Evolutionary conservation across 2,888 invertebrate genomes (phyloP).

Genomic region (Frankliniella intonsa): DNA sequence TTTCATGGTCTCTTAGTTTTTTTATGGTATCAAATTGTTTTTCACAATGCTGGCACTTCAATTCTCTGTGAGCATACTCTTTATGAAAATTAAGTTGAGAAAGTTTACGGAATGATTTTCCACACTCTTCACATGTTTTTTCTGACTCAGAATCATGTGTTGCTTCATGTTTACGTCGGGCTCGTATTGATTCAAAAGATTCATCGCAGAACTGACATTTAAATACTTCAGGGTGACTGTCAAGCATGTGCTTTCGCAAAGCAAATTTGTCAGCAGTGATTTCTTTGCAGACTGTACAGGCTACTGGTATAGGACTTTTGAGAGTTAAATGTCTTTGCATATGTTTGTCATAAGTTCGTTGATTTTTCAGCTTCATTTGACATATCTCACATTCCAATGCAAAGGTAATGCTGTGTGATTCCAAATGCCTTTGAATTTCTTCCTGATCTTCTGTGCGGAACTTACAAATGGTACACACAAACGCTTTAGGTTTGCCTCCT

Average conservation of each 20-base stretch:
- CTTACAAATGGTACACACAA: not conserved
- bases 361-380: constrained; percentile 33
- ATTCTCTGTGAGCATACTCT: constrained; percentile 35
- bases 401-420: not conserved
- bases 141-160: constrained; percentile 34
- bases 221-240: constrained; percentile 26
- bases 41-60: constrained; percentile 37
- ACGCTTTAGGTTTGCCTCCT: not conserved
- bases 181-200: constrained; percentile 34
- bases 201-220: constrained; percentile 35
- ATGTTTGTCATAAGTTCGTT: constrained; percentile 10
- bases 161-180: constrained; percentile 34
- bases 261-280: constrained; percentile 1
- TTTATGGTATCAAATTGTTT: constrained; percentile 35
- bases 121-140: constrained; percentile 34
- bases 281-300: not conserved
- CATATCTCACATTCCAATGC: constrained; percentile 14
- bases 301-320: not conserved
- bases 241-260: not conserved
- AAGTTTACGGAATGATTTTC: constrained; percentile 34
- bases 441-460: not conserved
- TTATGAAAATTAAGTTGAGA: constrained; percentile 36
- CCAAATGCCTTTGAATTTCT: not conserved
- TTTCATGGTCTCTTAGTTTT: constrained; percentile 36
- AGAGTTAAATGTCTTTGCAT: constrained; percentile 8